Evolutionary conservation across 2,888 invertebrate genomes (phyloP).

Genomic region (Arge pagana): DNA sequence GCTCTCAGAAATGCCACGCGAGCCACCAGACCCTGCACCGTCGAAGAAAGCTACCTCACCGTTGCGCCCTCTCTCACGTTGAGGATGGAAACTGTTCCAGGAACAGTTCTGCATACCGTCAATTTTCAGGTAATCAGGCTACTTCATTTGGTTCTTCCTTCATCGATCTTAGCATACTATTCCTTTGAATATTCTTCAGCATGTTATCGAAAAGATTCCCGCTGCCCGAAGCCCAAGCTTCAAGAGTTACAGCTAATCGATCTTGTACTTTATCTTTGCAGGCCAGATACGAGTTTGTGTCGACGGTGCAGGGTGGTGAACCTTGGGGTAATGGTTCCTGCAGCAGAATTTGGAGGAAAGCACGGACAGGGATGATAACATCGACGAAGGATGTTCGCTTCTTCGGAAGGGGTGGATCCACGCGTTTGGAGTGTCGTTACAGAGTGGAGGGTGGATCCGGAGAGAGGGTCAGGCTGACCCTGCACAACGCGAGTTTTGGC

Average conservation of each 20-base stretch:
- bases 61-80: slow-evolving; percentile 53
- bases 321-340: slow-evolving; percentile 63
- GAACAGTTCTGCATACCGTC: slow-evolving; percentile 79
- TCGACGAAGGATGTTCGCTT: slow-evolving; percentile 78
- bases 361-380: slow-evolving; percentile 66
- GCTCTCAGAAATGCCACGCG: slow-evolving; percentile 74
- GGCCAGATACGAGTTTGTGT: slow-evolving; percentile 80
- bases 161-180: too few relatives aligned
- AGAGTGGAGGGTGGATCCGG: slow-evolving; percentile 72
- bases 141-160: too few relatives aligned
- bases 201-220: too few relatives aligned
- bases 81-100: slow-evolving; percentile 48
- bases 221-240: too few relatives aligned
- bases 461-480: slow-evolving; percentile 68
- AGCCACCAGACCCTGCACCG: slow-evolving; percentile 77
- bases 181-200: too few relatives aligned
- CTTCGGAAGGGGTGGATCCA: slow-evolving; percentile 82
- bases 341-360: slow-evolving; percentile 68
- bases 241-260: too few relatives aligned
- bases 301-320: slow-evolving; percentile 76
- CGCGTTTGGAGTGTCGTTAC: slow-evolving; percentile 76
- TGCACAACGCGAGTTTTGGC: slow-evolving; percentile 77
- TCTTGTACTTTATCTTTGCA: too few relatives aligned
- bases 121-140: slow-evolving; percentile 56
- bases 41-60: slow-evolving; percentile 80